These are phyloP conservation scores for Halichoerus grypus DNA, from an alignment of 2,113 vertebrate species.

Conservation along the genomic window DNA sequence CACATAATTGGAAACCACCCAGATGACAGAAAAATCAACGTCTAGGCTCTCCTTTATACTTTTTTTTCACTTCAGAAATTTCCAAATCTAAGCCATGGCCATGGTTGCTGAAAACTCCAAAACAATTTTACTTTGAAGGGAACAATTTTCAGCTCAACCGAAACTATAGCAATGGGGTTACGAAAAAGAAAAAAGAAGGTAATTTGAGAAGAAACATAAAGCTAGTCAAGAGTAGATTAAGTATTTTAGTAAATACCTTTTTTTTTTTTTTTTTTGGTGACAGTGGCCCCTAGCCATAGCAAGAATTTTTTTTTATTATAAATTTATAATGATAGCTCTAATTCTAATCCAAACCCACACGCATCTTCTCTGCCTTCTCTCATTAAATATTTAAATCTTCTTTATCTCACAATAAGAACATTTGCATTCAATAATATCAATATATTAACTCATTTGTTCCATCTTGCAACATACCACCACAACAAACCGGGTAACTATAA, in stretches of 20 bases:
- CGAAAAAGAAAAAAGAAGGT: conserved; percentile 32
- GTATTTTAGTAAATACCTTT: background rate
- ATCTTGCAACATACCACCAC: background rate
- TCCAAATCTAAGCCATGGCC: conserved; percentile 51
- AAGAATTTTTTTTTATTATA: background rate
- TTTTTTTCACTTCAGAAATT: conserved; percentile 39
- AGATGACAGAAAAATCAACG: background rate
- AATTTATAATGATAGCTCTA: background rate
- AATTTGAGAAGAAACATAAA: conserved; percentile 44
- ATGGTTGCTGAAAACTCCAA: conserved; percentile 57
- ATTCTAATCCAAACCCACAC: background rate
- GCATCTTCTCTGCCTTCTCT: background rate
- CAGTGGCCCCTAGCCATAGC: background rate
- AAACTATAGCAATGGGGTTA: conserved; percentile 45
- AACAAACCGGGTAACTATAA: background rate
- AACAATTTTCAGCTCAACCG: conserved; percentile 66
- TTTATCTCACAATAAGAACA: background rate
- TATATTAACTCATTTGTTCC: background rate
- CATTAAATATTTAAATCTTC: background rate
- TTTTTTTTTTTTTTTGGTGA: background rate
- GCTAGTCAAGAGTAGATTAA: conserved; percentile 35
- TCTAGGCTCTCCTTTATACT: background rate
- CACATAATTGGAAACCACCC: conserved; percentile 56
- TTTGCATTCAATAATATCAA: background rate
- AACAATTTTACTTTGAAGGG: conserved; percentile 68